Evolutionary conservation across 1,140 invertebrate species (phyloP).

Genomic region (Calliopsis andreniformis): DNA sequence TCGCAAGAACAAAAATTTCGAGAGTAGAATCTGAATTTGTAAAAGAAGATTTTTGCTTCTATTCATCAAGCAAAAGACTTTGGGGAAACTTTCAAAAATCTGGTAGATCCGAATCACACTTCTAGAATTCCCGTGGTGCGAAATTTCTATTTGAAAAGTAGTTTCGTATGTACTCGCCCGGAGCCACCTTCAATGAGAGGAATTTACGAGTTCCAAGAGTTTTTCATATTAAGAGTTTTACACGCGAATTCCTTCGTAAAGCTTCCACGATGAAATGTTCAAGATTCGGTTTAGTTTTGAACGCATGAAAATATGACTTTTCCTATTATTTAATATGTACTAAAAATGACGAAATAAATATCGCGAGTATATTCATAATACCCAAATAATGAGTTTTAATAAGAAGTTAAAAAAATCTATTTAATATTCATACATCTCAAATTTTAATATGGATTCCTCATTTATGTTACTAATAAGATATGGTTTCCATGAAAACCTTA

Average conservation of each 20-base stretch:
- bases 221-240: not conserved
- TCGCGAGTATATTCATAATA: no score
- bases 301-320: not conserved
- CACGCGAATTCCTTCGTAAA: not conserved
- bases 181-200: not conserved
- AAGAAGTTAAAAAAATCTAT: no score
- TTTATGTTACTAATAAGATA: not conserved
- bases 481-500: not conserved
- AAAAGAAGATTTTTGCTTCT: no score
- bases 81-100: not conserved
- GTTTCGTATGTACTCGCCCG: not conserved
- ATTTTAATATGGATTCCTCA: no score
- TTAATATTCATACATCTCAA: no score
- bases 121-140: not conserved
- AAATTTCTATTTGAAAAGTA: slow-evolving; percentile 18
- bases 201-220: not conserved
- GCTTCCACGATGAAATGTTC: not conserved
- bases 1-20: no score
- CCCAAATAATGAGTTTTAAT: no score
- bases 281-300: not conserved
- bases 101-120: not conserved
- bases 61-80: not conserved
- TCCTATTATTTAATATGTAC: not conserved
- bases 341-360: no score
- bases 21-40: no score